Base-by-base conservation (phyloP, 2,113 vertebrate genomes). In the Chionodraco myersi region DNA sequence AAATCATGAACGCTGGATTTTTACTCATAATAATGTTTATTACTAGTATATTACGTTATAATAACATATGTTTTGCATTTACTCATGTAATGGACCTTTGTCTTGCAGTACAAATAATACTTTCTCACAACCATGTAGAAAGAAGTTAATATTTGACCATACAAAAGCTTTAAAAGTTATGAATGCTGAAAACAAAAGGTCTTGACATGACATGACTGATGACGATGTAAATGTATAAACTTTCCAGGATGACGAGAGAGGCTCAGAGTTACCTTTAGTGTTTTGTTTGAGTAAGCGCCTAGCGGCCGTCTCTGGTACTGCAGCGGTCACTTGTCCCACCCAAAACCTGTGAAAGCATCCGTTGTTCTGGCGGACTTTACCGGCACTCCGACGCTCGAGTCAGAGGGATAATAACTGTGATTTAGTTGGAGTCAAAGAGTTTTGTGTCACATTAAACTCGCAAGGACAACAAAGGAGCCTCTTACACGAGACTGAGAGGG, bases 261-360 rank as follows among this genome's bases (percentile, higher is more conserved):
- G 10, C 48, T 72, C 54, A 11, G 3, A 48, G 45, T 6, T 6
- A 14, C 12, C 34, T 9, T 13, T 11, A 8, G 6, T 5, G 14
- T 12, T 3, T 30, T 54, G n/a, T 54, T n/a, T 21, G 4, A 21
- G 56, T 2, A 30, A 9, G 30, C 58, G 5, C 66, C 78, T 62
- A 63, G 72, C 26, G 79, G 78, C 5, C 34, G 23, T 2, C 4
- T 0, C 1, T 0, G 63, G 64, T 58, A 83, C 52, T 74, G 60
- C 71, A 65, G 64, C 56, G 10, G 59, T 10, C 44, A 48, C 23
- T 48, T 57, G 83, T 83, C 79, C 88, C 87, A 67, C 90, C 90
- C 81, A 52, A 68, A 83, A 53, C 53, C 56, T 36, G 48, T 80
- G 77, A 84, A 90, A 69, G 82, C 85, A 26, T 57, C 64, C 51